Evolutionary conservation across 2,888 invertebrate genomes (phyloP), one percentile per base, ranked within the genome.

Genomic region (Epinotia ramella): DNA sequence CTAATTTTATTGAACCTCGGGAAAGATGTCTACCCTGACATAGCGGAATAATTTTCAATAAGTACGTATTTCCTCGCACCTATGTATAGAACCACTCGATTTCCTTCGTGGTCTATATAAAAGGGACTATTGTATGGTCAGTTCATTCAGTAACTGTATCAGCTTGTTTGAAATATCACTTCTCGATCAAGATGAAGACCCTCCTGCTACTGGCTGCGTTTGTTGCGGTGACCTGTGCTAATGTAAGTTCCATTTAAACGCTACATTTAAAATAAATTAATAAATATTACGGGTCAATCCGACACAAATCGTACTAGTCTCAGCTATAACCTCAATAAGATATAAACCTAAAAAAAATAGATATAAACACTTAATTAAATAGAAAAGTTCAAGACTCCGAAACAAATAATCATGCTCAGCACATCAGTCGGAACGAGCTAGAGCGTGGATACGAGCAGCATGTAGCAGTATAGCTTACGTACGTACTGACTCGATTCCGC

Each of bases 71-170:
- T 74, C 70, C 74, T 74, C 49, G 20, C 53, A 46, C 62, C 16
- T 71, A 71, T 62, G 60, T 65, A 69, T 46, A 33, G 64, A 40
- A 11, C 57, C 12, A 81, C 81, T 82, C 44, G 85, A 84, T 85
- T 83, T 85, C 86, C 87, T 87, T 88, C 86, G 64, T 76, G 74
- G 66, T 76, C 75, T 71, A 79, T 86, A 87, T 88, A 87, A 81
- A 88, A 86, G 83, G 78, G 77, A 77, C 28, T 49, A 68, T 59
- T 56, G 24, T 40, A 40, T 46, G 20, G 12, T 72, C 40, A 24
- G 20, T 64, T 72, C 69, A 75, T 77, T 74, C 79, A 78, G 70
- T 78, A 77, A 76, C 69, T 28, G 70, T 69, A 72, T 78, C 65
- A 77, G 71, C 76, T 73, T 59, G 70, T 70, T 76, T 62, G 57